A percentile compares a stretch with the other conserved stretches of the same genome.
These are phyloP conservation scores for Taeniopygia guttata DNA, from an alignment of 2,797 vertebrate species.

Conservation along the genomic window DNA sequence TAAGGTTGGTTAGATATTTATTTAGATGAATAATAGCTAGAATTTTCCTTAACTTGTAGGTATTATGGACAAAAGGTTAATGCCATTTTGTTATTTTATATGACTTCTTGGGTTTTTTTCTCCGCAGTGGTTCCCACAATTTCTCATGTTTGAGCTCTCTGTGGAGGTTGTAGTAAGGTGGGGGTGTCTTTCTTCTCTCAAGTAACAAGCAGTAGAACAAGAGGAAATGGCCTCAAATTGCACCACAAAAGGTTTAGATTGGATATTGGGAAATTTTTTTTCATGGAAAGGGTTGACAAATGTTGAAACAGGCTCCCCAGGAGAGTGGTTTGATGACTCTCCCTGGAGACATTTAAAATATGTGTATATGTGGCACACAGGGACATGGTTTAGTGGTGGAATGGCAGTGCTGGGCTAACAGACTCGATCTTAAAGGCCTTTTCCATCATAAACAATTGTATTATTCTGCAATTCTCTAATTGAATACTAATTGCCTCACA, in stretches of 20 bases:
- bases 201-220: neutral
- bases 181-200: neutral
- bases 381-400: neutral
- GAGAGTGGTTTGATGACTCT: neutral
- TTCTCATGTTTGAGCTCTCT: neutral
- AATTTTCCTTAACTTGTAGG: neutral
- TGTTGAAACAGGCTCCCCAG: neutral
- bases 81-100: neutral
- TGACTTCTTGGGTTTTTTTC: neutral
- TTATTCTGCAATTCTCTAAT: neutral
- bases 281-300: neutral
- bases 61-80: neutral
- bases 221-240: neutral
- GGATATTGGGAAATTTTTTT: neutral
- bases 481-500: neutral
- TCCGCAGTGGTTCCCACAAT: neutral
- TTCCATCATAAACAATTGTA: neutral
- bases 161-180: neutral
- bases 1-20: neutral
- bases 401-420: neutral
- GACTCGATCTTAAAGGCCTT: neutral
- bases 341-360: neutral
- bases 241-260: neutral
- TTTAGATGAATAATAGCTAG: neutral
- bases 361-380: no score